phyloP scores from a whole-genome alignment of 2,797 vertebrate species.

The Pangasius macronema region DNA sequence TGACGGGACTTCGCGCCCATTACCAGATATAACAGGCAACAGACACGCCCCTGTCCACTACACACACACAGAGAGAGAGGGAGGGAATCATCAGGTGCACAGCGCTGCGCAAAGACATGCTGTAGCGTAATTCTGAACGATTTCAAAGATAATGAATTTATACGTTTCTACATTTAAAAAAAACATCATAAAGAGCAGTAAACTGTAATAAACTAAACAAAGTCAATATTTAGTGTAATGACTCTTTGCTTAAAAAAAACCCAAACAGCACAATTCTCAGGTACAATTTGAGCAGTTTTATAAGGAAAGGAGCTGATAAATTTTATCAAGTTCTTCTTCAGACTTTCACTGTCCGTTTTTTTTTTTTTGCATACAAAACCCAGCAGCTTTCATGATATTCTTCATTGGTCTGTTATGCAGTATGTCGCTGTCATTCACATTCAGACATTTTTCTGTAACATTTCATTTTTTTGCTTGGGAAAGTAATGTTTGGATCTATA shows the following conservation, averaged over 20 bases:
- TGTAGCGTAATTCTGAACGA: no score
- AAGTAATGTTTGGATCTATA: neutral
- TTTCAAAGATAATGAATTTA: neutral
- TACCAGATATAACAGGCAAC: constrained; percentile 44
- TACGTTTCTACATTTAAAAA: no score
- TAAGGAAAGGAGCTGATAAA: neutral
- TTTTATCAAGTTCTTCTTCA: neutral
- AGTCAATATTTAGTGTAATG: neutral
- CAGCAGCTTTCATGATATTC: neutral
- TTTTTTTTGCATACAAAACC: neutral
- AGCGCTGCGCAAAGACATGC: neutral
- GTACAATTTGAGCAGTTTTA: neutral
- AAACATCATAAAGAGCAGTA: neutral
- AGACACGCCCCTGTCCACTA: constrained; percentile 44
- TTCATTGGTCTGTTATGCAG: neutral
- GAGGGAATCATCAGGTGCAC: constrained; percentile 24
- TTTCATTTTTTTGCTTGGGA: neutral
- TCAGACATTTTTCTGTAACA: neutral
- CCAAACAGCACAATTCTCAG: no score
- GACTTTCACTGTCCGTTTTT: neutral
- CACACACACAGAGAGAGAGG: neutral
- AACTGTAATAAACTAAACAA: neutral
- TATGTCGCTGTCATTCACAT: neutral
- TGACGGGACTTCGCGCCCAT: constrained; percentile 32
- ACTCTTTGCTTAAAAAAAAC: neutral